phyloP scores from a whole-genome alignment of 2,888 invertebrate species.

The Hermaeophaga mercurialis region DNA sequence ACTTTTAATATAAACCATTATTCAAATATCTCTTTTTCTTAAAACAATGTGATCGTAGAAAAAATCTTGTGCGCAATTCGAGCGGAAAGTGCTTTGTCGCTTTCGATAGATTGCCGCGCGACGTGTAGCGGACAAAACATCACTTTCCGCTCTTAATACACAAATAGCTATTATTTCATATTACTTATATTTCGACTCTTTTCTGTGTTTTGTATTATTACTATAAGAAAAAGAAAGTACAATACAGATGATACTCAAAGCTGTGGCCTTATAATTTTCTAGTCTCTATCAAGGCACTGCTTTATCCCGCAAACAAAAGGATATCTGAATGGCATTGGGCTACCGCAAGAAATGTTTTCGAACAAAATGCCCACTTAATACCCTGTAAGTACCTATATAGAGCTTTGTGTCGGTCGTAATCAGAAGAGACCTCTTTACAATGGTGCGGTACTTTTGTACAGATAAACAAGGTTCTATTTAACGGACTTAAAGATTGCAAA shows the following conservation, averaged over 20 bases:
- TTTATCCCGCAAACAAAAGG: constrained; percentile 30
- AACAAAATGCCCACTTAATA: constrained; percentile 45
- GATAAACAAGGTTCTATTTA: constrained; percentile 46
- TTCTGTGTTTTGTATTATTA: no score
- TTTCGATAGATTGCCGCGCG: no score
- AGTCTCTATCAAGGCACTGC: constrained; percentile 13
- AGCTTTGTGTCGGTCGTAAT: constrained; percentile 45
- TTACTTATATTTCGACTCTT: no score
- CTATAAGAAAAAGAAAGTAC: no score
- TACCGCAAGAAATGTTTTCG: constrained; percentile 44
- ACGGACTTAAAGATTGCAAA: constrained; percentile 40
- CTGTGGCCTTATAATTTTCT: constrained; percentile 16
- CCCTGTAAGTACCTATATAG: constrained; percentile 47
- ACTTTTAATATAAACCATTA: no score
- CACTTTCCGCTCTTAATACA: no score
- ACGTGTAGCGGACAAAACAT: no score
- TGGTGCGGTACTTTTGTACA: constrained; percentile 45
- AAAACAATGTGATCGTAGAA: no score
- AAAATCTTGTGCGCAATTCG: no score
- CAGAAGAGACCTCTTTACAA: constrained; percentile 47
- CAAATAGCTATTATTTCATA: no score
- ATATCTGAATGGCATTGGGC: constrained; percentile 36
- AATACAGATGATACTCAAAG: constrained; percentile 20
- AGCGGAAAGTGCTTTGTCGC: no score
- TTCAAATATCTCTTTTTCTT: no score